These are phyloP conservation scores for Pontoporia blainvillei DNA, from an alignment of 2,113 vertebrate species.

Conservation along the genomic window DNA sequence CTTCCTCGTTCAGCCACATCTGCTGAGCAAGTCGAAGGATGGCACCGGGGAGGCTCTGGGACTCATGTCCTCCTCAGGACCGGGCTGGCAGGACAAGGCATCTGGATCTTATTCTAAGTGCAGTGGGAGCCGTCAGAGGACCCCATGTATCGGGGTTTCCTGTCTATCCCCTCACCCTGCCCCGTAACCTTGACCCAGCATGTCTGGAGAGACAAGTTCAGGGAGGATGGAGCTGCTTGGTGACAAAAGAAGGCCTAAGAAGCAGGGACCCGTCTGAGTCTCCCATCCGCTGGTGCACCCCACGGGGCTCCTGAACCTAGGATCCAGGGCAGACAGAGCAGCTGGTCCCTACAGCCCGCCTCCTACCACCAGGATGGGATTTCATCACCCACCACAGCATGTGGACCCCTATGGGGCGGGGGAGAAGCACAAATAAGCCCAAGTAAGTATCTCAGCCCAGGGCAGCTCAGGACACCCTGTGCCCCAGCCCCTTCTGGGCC, in stretches of 20 bases:
- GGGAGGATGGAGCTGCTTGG: conserved; percentile 29
- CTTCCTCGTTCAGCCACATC: neutral
- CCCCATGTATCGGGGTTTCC: neutral
- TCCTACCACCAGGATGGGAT: neutral
- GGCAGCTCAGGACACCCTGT: neutral
- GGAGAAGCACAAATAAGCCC: neutral
- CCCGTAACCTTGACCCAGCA: neutral
- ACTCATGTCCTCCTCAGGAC: neutral
- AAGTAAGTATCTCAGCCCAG: neutral
- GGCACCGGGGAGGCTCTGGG: rapidly evolving
- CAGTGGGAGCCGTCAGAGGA: rapidly evolving
- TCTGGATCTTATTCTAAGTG: neutral
- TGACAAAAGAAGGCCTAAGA: neutral
- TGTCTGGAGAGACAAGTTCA: neutral
- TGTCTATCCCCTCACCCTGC: neutral
- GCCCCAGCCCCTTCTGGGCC: neutral
- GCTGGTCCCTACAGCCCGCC: neutral
- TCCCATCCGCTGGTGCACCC: neutral
- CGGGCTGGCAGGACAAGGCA: neutral
- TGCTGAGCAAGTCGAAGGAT: neutral
- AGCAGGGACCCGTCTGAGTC: conserved; percentile 13
- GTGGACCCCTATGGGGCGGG: no score
- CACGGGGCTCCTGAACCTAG: rapidly evolving
- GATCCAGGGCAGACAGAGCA: neutral
- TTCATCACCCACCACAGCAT: neutral